Base-by-base conservation (phyloP, 2,113 vertebrate genomes). In the Pluvialis apricaria region DNA sequence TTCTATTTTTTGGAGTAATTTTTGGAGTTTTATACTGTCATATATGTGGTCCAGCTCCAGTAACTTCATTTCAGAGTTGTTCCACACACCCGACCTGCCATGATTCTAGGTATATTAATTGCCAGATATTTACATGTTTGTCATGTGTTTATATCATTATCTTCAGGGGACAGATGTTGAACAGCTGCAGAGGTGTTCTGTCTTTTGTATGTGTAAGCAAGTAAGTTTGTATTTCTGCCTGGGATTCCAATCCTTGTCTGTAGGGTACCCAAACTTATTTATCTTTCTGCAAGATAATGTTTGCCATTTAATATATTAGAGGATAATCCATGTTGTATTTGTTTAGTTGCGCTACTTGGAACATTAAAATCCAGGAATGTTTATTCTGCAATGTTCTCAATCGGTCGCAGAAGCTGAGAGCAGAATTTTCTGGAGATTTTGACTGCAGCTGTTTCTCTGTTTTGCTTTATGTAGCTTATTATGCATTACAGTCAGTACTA, bases 361-460 rank as follows among this genome's bases (percentile, higher is more conserved):
- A 82, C 21, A 44, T 58, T 61, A 57, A 72, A 58, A 80, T 44
- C 73, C 57, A 57, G 61, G 40, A 85, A 47, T 0, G 0, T 16
- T 77, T 80, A 70, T n/a, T 26, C 61, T 82, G 58, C 66, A 82
- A 9, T 61, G 21, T 87, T 71, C 61, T 82, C 49, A 40, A 38
- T 31, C 3, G 3, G 25, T 44, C 69, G 31, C 44, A 79, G 84
- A 45, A 55, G 42, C 51, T 68, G n/a, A 70, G 4, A 72, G 54
- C n/a, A 94, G 89, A 96, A 82, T 73, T 90, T 94, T 92, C 60
- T 70, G 42, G 62, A 91, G 58, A 77, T 80, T 42, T 80, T 82
- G 62, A 44, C 77, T 94, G 83, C 54, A 87, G 71, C 36, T 97
- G 58, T 40, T 80, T 40, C 54, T 65, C 57, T 47, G 24, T 1